Percentiles rank a stretch among this genome's conserved stretches.
Evolutionary conservation across 2,888 invertebrate species (phyloP).

Genomic region (Drosophila bunnanda): DNA sequence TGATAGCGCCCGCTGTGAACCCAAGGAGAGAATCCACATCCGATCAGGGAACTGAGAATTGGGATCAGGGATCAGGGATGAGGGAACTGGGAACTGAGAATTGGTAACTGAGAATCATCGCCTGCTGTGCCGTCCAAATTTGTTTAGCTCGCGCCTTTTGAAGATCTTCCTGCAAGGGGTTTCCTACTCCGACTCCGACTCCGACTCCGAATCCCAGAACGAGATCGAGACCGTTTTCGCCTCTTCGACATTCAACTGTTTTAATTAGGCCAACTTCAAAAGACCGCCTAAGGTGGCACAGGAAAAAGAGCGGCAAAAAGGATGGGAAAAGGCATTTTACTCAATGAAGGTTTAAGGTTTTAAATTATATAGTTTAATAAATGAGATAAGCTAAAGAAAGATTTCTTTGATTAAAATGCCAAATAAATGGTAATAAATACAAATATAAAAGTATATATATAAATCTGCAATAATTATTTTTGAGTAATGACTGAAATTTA

Average conservation of each 20-base stretch:
- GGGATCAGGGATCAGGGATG: neutral
- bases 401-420: no score
- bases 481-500: neutral
- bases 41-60: neutral
- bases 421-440: neutral
- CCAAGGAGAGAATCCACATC: conserved; percentile 2
- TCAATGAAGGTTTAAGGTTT: neutral
- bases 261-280: conserved; percentile 57
- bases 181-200: no score
- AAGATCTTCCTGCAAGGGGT: conserved; percentile 8
- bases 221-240: neutral
- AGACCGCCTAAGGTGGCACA: conserved; percentile 5
- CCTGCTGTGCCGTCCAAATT: conserved; percentile 73
- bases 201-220: neutral
- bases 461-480: neutral
- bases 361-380: no score
- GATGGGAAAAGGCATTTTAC: neutral
- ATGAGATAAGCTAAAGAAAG: no score
- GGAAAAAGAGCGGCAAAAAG: neutral
- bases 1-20: conserved; percentile 76
- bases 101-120: conserved; percentile 23
- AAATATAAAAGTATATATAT: neutral
- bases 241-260: conserved; percentile 50
- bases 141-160: conserved; percentile 70
- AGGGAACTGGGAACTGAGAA: conserved; percentile 2